Evolutionary conservation across 1,140 invertebrate species (phyloP).

Genomic region (Pantala flavescens): DNA sequence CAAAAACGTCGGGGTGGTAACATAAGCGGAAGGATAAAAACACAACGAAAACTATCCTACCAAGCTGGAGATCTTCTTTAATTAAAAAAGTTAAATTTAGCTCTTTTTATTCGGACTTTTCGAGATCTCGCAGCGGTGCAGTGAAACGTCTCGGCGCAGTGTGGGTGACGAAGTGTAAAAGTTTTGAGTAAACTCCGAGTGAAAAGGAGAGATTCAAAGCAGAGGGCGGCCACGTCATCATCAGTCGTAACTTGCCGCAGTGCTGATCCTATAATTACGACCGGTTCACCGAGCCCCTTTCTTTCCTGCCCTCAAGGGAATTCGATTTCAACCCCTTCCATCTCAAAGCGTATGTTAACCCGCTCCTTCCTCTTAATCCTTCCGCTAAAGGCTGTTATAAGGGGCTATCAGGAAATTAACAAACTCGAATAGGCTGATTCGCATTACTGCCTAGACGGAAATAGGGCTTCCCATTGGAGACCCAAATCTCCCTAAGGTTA

Average conservation of each 20-base stretch:
- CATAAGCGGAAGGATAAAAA: too few relatives aligned
- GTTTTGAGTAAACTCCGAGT: neutral
- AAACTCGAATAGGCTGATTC: neutral
- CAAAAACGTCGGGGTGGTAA: too few relatives aligned
- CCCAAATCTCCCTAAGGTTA: too few relatives aligned
- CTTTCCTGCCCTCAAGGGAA: neutral
- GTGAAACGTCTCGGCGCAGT: neutral
- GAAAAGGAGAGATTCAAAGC: neutral
- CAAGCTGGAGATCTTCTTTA: too few relatives aligned
- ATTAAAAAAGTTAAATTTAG: too few relatives aligned
- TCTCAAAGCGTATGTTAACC: neutral
- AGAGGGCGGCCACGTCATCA: neutral
- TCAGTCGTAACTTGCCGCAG: neutral
- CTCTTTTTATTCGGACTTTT: neutral
- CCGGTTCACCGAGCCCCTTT: neutral
- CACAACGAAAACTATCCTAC: too few relatives aligned
- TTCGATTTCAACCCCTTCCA: neutral
- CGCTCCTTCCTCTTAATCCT: neutral
- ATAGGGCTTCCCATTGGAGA: too few relatives aligned
- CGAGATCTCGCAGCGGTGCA: neutral
- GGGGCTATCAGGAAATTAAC: neutral
- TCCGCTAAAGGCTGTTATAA: constrained; percentile 1
- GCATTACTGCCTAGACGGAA: neutral
- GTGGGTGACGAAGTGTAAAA: neutral
- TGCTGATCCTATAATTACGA: neutral